These are phyloP conservation scores for Brachynemurus nebulosus DNA, from an alignment of 2,888 invertebrate genomes.

Conservation along the genomic window DNA sequence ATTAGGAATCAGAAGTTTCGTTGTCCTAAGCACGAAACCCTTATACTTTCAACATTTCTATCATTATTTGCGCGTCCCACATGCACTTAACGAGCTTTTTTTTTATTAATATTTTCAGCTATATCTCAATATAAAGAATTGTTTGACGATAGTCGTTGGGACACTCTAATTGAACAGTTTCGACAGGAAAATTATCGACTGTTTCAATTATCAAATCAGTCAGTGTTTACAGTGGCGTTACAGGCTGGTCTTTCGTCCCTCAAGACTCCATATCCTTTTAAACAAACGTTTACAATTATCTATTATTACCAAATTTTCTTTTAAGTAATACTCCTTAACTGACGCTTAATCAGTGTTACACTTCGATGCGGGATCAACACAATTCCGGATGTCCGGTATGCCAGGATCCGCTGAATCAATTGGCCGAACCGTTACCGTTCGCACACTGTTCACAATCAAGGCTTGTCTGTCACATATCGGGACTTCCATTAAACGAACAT, in stretches of 20 bases:
- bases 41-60: too few relatives aligned
- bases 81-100: background rate
- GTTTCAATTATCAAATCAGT: slow-evolving; percentile 82
- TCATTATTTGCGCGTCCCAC: background rate
- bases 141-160: slow-evolving; percentile 60
- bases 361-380: slow-evolving; percentile 43
- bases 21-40: too few relatives aligned
- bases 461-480: slow-evolving; percentile 82
- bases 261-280: slow-evolving; percentile 75
- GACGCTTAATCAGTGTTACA: slow-evolving; percentile 50
- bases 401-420: slow-evolving; percentile 68
- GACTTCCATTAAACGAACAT: slow-evolving; percentile 87
- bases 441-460: slow-evolving; percentile 95
- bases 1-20: too few relatives aligned
- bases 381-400: slow-evolving; percentile 90
- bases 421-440: slow-evolving; percentile 78
- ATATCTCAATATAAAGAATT: slow-evolving; percentile 57
- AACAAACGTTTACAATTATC: background rate
- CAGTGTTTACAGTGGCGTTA: slow-evolving; percentile 81
- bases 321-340: slow-evolving; percentile 25
- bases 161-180: slow-evolving; percentile 75
- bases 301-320: background rate
- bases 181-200: slow-evolving; percentile 86
- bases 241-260: slow-evolving; percentile 90
- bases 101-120: slow-evolving; percentile 29